Evolutionary conservation across 2,888 invertebrate species (phyloP), one percentile per base, ranked within the genome.

Genomic region (Torymus aiolomorphi): DNA sequence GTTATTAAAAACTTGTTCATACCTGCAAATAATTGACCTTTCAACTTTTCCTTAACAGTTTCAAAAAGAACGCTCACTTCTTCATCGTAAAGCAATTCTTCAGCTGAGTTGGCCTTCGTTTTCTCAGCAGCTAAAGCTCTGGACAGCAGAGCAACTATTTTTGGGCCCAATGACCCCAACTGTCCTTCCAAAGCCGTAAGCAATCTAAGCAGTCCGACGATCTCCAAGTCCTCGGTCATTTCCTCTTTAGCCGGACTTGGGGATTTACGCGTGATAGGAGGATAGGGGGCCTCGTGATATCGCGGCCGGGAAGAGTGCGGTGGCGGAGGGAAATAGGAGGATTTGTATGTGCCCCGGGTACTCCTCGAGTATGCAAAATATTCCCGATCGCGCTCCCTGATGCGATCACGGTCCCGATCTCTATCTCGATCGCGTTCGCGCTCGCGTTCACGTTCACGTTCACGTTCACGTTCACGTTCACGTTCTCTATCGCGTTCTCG

Each of bases 31-130:
- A 94, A 90, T 73, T 95, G 94, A 66, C 96, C 96, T 89, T 95
- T 96, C 66, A 97, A 91, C 89, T 97, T 97, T 89, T 97, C 97
- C 85, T 96, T 96, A 0, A 95, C 94, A 0, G 96, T 96, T 91
- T 97, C 96, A 82, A 97, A 93, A 83, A 96, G 91, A 0, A 96
- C 95, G 84, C 94, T 93, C 74, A 95, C 94, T 59, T 94, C 92
- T 72, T 96, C 96, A 81, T 94, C 94, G 72, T 93, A 92, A 0
- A 96, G 90, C 59, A 97, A 88, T 79, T 94, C 94, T 83, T 96
- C 95, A 0, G 96, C 94, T 2, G 95, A 95, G 89, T 96, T 95
- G 0, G 95, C 88, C 76, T 89, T 89, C 42, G 92, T 92, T 90
- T 96, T 96, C 86, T 96, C 96, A 91, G 96, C 93, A 57, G 94